A percentile compares a stretch with the other conserved stretches of the same genome.
Evolutionary conservation across 2,797 vertebrate species (phyloP).

Genomic region (Coccyzus lansbergi): DNA sequence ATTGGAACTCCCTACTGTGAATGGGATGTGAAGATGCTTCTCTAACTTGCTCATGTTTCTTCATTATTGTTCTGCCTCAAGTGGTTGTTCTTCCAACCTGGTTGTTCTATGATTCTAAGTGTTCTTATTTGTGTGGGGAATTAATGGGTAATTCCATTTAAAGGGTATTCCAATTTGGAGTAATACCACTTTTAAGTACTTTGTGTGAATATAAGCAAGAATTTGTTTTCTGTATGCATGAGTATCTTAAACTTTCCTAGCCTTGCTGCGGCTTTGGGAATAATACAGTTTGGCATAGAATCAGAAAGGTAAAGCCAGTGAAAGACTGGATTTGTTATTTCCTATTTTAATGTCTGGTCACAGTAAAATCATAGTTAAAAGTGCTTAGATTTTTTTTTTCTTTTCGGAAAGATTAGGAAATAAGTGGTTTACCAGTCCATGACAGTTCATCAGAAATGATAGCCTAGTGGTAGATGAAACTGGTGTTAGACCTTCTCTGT

Average conservation of each 20-base stretch:
- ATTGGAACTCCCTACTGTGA: background rate
- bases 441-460: background rate
- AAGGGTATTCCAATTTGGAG: background rate
- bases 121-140: background rate
- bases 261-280: background rate
- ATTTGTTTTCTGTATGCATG: background rate
- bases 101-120: too few relatives aligned
- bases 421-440: background rate
- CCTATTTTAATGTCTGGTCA: background rate
- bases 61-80: background rate
- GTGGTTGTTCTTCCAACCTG: too few relatives aligned
- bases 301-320: background rate
- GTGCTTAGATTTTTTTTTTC: background rate
- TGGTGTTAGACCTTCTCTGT: background rate
- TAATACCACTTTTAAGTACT: background rate
- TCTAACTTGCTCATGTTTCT: background rate
- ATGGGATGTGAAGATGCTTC: background rate
- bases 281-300: background rate
- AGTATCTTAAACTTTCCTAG: background rate
- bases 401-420: background rate
- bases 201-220: background rate
- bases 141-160: background rate
- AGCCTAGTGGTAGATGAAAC: background rate
- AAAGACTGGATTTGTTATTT: background rate
- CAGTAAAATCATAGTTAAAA: background rate